Base-by-base conservation (phyloP, 2,888 invertebrate genomes). In the Sicus ferrugineus region DNA sequence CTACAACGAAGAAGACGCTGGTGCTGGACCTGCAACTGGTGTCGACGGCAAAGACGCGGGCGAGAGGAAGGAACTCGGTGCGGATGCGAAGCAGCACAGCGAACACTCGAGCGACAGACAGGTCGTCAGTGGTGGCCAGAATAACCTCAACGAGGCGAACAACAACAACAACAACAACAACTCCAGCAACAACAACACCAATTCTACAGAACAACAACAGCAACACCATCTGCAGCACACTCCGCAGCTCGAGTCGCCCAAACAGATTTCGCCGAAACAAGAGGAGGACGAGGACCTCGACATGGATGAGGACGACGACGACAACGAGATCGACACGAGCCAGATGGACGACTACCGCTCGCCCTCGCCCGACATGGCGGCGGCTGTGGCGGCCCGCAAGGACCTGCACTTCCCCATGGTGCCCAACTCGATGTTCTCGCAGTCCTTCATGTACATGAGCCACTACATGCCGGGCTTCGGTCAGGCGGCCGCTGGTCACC, bases 381-480 rank as follows among this genome's bases (percentile, higher is more conserved):
- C 83, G 63, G 74, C 67, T 75, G 80, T 64, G 72, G 72, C 74
- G 21, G 76, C 81, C 21, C 77, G 87, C 83, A 77, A 88, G 83
- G 85, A 86, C 72, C 90, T 94, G 80, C 92, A 94, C 0, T 94
- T 94, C 81, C 93, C 94, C 1, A 88, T 95, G 86, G 92, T 94
- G 48, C 93, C 94, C 64, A 94, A 93, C 82, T 92, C 93, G 0
- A 94, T 94, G 93, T 94, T 94, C 82, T 92, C 93, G 66, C 94
- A 94, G 77, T 93, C 93, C 70, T 94, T 95, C 75, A 94, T 95
- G 93, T 95, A 95, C 82, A 94, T 95, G 94, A 93, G 93, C 78
- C 94, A 94, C 82, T 94, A 94, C 83, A 92, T 94, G 79, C 91
- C 92, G 16, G 88, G 88, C 38, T 88, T 89, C 70, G 89, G 89